Conservation (phyloP, 2,888 invertebrate genomes). For the Dichetophora obliterata region DNA sequence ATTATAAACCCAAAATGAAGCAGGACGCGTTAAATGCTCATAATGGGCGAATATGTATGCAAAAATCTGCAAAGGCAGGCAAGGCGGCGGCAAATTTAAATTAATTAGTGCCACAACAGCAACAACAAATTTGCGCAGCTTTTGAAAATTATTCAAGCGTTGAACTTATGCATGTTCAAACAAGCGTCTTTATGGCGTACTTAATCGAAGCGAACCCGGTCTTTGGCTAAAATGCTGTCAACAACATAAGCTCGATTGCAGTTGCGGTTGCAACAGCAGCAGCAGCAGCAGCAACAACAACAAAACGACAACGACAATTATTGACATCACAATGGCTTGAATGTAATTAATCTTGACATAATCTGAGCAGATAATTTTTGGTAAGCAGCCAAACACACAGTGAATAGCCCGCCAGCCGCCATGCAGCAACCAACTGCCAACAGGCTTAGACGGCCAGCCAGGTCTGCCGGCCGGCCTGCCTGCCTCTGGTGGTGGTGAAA, state of each 20-base stretch:
- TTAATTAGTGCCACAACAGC: constrained; percentile 32
- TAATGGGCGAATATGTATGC: not conserved
- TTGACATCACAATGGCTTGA: constrained; percentile 56
- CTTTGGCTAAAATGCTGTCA: constrained; percentile 28
- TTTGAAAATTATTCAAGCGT: constrained; percentile 16
- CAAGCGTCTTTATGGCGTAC: constrained; percentile 2
- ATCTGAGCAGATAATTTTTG: constrained; percentile 51
- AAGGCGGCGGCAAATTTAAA: constrained; percentile 23
- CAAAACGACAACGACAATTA: constrained; percentile 50
- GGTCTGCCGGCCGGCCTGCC: no score
- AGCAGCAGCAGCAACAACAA: constrained; percentile 12
- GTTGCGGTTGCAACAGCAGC: constrained; percentile 2
- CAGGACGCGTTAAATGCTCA: not conserved
- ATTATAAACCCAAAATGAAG: constrained; percentile 23
- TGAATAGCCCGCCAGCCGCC: not conserved
- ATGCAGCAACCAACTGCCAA: no score
- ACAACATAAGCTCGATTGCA: constrained; percentile 28
- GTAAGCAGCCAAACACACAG: constrained; percentile 18
- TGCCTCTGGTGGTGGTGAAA: no score
- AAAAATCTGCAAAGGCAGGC: not conserved
- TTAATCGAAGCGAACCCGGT: not conserved
- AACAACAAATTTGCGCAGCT: constrained; percentile 22
- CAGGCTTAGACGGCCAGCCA: no score
- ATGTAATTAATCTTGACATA: constrained; percentile 57
- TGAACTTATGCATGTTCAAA: not conserved